Percentiles rank a stretch among this genome's conserved stretches.
These are phyloP conservation scores for Thryonomys swinderianus DNA, from an alignment of 2,113 vertebrate genomes.

Conservation along the genomic window DNA sequence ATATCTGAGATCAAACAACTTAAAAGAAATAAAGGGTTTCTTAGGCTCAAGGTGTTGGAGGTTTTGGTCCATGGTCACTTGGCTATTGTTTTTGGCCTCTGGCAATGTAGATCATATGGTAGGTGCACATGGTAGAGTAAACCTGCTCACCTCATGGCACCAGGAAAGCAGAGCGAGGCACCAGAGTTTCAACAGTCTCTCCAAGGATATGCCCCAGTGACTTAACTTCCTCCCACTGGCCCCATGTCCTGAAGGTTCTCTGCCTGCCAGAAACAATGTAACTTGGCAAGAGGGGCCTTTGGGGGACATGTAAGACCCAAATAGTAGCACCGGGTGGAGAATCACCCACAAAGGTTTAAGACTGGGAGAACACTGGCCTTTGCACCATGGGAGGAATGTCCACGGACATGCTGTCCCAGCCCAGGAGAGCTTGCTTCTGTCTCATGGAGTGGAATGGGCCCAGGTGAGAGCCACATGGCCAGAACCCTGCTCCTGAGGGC, in stretches of 20 bases:
- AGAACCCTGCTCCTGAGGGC: background rate
- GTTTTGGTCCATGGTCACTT: background rate
- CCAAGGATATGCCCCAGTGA: rapidly evolving
- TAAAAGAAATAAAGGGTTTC: background rate
- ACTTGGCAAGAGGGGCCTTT: no score
- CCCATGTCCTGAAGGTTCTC: no score
- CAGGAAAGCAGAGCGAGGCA: background rate
- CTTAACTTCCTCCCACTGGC: background rate
- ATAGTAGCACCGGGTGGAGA: background rate
- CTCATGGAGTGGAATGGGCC: background rate
- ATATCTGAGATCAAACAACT: no score
- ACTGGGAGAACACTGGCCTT: background rate
- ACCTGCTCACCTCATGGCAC: no score
- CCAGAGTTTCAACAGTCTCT: background rate
- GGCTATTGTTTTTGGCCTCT: background rate
- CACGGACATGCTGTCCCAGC: background rate
- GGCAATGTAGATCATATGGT: background rate
- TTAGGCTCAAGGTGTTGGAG: background rate
- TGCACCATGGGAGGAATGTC: background rate
- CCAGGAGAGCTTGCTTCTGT: no score
- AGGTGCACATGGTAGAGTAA: no score
- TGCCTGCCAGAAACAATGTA: background rate
- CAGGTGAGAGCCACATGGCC: background rate
- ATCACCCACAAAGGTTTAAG: background rate
- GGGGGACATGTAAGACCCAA: background rate